Evolutionary conservation across 2,113 vertebrate genomes (phyloP), one percentile per base, ranked within the genome.

Genomic region (Propithecus coquereli): DNA sequence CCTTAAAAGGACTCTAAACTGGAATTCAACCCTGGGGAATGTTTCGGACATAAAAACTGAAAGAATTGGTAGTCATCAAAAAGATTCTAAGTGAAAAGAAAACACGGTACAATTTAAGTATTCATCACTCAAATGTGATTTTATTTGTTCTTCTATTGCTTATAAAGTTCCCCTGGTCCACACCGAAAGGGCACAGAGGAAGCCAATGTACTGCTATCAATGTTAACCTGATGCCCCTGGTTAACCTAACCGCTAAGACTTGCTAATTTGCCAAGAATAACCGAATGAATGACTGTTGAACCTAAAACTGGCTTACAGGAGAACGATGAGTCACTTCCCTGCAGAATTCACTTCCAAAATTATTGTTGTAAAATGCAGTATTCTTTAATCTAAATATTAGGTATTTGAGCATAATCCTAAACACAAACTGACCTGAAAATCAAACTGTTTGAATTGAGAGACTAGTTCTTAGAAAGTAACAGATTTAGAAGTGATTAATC

Each of bases 111-210:
- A 96, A 96, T 97, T 97, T 98, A 98, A 98, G 94, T 97, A 91
- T 96, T 94, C 94, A 88, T 92, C 97, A 98, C 91, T 96, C 98
- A 99, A 99, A 99, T 99, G 98, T 99, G 99, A 45, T 87, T 76
- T 99, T 99, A 99, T 99, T 99, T 99, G 98, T 98, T 98, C 89
- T 99, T 99, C 99, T 98, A 98, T 99, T 99, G 99, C 99, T 99
- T 99, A 99, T 99, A 99, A 99, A 99, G 98, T 87, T 98, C 98
- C 77, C 98, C 98, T 98, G 98, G 98, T 98, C 98, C 98, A 98
- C 97, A 98, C 95, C 94, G 98, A 99, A 98, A 98, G 95, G 97
- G 97, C 85, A 97, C 94, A 97, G 66, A 86, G 98, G 98, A 98
- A 98, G 94, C 95, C 95, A 96, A 98, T 98, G 98, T 99, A 99